Percentiles rank a stretch among this genome's conserved stretches.
Conservation (phyloP, 2,113 vertebrate genomes). For the Holacanthus passer region DNA sequence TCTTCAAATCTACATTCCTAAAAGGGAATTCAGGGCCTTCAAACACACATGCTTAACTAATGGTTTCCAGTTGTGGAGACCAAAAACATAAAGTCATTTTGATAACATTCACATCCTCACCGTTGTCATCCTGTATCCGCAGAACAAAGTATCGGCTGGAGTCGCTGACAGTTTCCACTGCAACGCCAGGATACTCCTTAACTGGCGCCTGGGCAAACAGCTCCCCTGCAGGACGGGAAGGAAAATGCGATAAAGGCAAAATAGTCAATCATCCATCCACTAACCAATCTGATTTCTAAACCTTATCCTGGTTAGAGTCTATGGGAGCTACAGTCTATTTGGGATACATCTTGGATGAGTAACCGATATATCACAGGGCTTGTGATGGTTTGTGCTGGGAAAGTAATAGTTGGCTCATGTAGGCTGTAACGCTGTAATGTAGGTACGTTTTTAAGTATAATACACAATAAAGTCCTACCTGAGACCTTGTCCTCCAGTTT, state of each 20-base stretch:
- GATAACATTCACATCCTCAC: constrained; percentile 75
- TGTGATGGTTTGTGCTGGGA: neutral
- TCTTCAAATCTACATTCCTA: neutral
- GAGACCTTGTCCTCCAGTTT: constrained; percentile 97
- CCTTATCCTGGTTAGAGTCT: neutral
- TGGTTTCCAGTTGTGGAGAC: too few species aligned
- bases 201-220: constrained; percentile 94
- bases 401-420: neutral
- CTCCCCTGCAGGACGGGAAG: constrained; percentile 83
- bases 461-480: constrained; percentile 74
- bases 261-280: neutral
- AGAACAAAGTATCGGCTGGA: constrained; percentile 95
- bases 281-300: neutral
- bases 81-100: neutral
- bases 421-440: neutral
- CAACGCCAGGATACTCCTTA: constrained; percentile 90
- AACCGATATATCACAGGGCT: too few species aligned
- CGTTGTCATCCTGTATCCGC: constrained; percentile 92
- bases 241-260: neutral
- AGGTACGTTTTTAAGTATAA: neutral
- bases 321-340: neutral
- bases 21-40: neutral
- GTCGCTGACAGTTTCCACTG: constrained; percentile 92
- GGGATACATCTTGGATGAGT: neutral
- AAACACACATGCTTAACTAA: neutral